phyloP scores from a whole-genome alignment of 2,113 vertebrate species.

The Herpailurus yagouaroundi region DNA sequence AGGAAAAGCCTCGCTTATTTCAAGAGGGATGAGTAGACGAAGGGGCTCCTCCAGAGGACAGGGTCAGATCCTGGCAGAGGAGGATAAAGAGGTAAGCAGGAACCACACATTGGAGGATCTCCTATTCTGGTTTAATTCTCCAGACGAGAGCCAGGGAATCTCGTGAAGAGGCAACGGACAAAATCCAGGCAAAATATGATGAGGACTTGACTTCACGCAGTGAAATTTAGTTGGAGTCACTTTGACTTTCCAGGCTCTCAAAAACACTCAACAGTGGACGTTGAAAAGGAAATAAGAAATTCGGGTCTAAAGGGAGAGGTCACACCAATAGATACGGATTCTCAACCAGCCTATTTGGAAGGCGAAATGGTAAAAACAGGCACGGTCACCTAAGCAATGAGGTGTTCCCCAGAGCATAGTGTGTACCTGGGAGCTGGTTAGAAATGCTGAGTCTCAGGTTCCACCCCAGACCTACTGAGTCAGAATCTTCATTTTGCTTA shows the following conservation, averaged over 20 bases:
- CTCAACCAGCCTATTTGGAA: not conserved
- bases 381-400: not conserved
- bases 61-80: not conserved
- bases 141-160: not conserved
- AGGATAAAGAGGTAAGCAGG: not conserved
- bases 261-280: not conserved
- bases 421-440: not conserved
- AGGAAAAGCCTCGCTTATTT: not conserved
- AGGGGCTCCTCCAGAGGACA: not conserved
- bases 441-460: not conserved
- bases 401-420: not conserved
- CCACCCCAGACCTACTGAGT: not conserved
- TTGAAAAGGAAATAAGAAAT: not conserved
- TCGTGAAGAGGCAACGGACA: not conserved
- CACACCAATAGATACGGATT: not conserved
- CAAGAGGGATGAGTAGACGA: not conserved
- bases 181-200: not conserved
- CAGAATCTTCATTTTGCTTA: not conserved
- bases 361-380: not conserved
- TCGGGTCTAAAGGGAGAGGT: not conserved
- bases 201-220: not conserved
- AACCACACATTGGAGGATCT: not conserved
- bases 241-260: not conserved
- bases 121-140: not conserved
- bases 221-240: not conserved